Evolutionary conservation across 2,113 vertebrate species (phyloP).

Genomic region (Nannospalax galili): DNA sequence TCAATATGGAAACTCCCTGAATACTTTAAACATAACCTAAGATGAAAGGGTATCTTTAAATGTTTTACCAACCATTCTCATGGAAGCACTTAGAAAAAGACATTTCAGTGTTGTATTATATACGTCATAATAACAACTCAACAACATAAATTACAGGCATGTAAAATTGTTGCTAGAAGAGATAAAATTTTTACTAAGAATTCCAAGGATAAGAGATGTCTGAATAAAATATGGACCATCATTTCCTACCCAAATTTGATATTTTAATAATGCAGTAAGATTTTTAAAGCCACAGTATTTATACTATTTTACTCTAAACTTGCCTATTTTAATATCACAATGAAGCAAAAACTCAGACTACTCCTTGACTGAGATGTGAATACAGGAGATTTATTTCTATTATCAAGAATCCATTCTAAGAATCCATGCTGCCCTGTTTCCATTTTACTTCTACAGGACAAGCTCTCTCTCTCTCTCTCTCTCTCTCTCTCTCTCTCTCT

Average conservation of each 20-base stretch:
- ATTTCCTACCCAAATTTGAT: slow-evolving; percentile 44
- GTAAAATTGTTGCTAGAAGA: slow-evolving; percentile 41
- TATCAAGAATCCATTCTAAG: slow-evolving; percentile 8
- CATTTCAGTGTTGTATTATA: neutral
- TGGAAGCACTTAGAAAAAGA: slow-evolving; percentile 43
- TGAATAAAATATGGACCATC: slow-evolving; percentile 57
- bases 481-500: neutral
- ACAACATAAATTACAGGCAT: slow-evolving; percentile 40
- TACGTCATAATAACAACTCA: slow-evolving; percentile 5
- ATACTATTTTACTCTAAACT: neutral
- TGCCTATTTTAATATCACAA: neutral
- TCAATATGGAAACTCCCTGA: neutral
- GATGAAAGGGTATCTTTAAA: neutral
- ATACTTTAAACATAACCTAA: neutral
- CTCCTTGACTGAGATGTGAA: neutral
- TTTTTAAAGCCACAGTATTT: neutral
- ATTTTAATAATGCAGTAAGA: slow-evolving; percentile 8
- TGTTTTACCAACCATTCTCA: neutral
- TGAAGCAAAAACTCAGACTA: slow-evolving; percentile 12
- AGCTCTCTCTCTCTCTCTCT: neutral
- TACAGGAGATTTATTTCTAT: neutral
- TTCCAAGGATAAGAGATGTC: slow-evolving; percentile 44
- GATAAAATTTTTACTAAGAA: slow-evolving; percentile 29
- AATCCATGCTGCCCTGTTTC: neutral
- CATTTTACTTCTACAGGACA: neutral